Base-by-base conservation (phyloP, 2,888 invertebrate species). In the Cyrtodaria siliqua region DNA sequence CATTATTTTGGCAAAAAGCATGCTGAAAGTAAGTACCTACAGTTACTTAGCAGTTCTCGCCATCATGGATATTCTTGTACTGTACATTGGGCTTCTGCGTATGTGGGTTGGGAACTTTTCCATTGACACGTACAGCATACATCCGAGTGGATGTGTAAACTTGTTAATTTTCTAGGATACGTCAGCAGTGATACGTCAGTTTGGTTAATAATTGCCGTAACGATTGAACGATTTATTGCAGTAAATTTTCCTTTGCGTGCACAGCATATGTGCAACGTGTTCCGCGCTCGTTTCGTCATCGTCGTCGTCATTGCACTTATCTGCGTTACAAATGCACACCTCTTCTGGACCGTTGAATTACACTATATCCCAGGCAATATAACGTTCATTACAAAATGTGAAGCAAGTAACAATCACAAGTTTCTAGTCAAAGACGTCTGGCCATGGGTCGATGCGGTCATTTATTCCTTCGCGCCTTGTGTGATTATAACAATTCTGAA, bases 191-290 rank as follows among this genome's bases (percentile, higher is more conserved):
- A 91, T 61, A 84, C 90, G 29, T 91, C 91, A 1, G 92, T 92
- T 0, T 92, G 92, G 92, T 80, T 92, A 12, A 92, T 92, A 50
- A 89, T 92, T n/a, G 91, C 92, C 0, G 89, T 92, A 3, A 92
- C 92, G 0, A 86, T 90, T n/a, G 92, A 92, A 71, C 78, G 92
- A 23, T 92, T 89, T 67, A 90, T 92, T 42, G 92, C 90, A 23
- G 92, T 92, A 3, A 89, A 90, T 50, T 86, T 88, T 61, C 92
- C 92, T 1, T 86, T 92, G 23, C 80, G 85, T 60, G 92, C 91
- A 9, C 87, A 81, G 47, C 57, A 82, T 12, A 86, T 92, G 79
- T 92, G 91, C 74, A 90, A 87, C 59, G 83, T 86, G 4, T 47
- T 40, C 20, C 73, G 77, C 3, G 76, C 79, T n/a, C 38, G 77